Evolutionary conservation across 2,888 invertebrate genomes (phyloP).

Genomic region (Tetragnatha montana): DNA sequence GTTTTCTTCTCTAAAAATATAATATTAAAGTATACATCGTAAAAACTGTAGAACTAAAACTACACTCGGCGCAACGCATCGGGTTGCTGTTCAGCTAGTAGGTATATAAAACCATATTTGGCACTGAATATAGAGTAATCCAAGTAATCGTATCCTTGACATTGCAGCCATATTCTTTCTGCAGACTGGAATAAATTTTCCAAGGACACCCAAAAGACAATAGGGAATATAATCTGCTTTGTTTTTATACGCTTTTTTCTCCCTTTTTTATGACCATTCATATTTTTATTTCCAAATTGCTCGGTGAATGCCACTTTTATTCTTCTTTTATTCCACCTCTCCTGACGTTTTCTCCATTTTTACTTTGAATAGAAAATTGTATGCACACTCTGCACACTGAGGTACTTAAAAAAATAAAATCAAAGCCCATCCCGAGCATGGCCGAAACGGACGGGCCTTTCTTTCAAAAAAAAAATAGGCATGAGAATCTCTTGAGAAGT

Average conservation of each 20-base stretch:
- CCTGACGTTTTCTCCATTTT: neutral
- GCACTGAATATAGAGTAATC: too few species aligned
- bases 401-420: neutral
- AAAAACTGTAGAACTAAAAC: too few species aligned
- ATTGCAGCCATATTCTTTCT: conserved; percentile 51
- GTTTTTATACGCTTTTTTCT: conserved; percentile 22
- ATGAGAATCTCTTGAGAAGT: neutral
- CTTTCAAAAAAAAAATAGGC: neutral
- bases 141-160: conserved; percentile 44
- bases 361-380: neutral
- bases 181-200: conserved; percentile 51
- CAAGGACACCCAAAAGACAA: conserved; percentile 53
- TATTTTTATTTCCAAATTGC: neutral
- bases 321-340: neutral
- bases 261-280: conserved; percentile 17
- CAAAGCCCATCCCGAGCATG: neutral
- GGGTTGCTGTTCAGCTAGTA: too few species aligned
- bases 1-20: too few species aligned
- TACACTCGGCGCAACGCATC: too few species aligned
- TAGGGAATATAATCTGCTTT: conserved; percentile 17
- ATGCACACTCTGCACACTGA: neutral
- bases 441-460: neutral
- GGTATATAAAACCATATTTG: too few species aligned
- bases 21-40: too few species aligned
- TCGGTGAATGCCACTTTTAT: neutral